Percentiles rank a stretch among this genome's conserved stretches.
Conservation (phyloP, 2,888 invertebrate genomes). For the Andrena flavipes region DNA sequence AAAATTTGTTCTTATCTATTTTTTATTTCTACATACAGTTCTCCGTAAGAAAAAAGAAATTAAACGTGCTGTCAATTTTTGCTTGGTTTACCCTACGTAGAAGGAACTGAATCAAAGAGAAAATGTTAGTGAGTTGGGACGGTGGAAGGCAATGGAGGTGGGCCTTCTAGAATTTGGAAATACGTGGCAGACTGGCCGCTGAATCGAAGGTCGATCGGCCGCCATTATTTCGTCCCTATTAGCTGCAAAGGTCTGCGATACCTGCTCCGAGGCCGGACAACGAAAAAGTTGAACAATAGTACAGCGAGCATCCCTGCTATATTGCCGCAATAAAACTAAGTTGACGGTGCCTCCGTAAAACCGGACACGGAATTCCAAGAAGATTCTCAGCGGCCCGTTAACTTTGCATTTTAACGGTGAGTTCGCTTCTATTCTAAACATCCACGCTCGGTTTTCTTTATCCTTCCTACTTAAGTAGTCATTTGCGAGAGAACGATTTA, state of each 20-base stretch:
- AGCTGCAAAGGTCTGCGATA: conserved; percentile 67
- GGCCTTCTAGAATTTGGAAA: conserved; percentile 55
- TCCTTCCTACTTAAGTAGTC: too few relatives aligned
- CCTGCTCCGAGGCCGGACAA: conserved; percentile 60
- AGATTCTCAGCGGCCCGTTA: conserved; percentile 37
- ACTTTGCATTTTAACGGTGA: conserved; percentile 30
- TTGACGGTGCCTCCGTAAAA: conserved; percentile 36
- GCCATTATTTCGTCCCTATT: conserved; percentile 73
- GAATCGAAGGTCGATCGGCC: conserved; percentile 75
- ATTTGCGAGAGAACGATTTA: background rate
- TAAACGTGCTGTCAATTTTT: too few relatives aligned
- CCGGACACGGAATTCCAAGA: conserved; percentile 47
- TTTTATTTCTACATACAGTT: too few relatives aligned
- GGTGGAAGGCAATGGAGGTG: background rate
- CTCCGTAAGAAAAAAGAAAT: too few relatives aligned
- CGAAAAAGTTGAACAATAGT: conserved; percentile 62
- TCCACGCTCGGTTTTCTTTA: background rate
- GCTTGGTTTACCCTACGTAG: too few relatives aligned
- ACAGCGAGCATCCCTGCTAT: conserved; percentile 45
- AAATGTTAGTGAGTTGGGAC: too few relatives aligned
- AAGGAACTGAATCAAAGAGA: background rate
- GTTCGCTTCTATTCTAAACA: background rate
- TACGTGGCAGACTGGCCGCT: conserved; percentile 47
- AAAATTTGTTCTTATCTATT: too few relatives aligned
- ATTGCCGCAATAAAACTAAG: conserved; percentile 58